A percentile compares a stretch with the other conserved stretches of the same genome.
Evolutionary conservation across 2,797 vertebrate species (phyloP).

Genomic region (Antennarius maculatus): DNA sequence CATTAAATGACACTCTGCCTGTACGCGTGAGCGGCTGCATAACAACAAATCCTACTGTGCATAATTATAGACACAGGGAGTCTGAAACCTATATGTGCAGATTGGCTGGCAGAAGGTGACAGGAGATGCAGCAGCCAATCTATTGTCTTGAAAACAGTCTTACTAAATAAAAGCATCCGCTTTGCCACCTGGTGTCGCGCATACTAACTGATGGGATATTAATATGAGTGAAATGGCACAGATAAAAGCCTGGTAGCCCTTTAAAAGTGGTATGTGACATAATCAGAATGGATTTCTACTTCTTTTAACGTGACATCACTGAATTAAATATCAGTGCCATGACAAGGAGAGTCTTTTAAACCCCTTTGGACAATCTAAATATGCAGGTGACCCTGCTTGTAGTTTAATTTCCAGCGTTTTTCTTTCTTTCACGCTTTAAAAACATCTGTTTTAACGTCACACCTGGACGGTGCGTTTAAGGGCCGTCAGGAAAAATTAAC

Average conservation of each 20-base stretch:
- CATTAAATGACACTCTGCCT: slow-evolving; percentile 58
- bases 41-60: slow-evolving; percentile 51
- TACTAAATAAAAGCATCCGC: slow-evolving; percentile 55
- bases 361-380: background rate
- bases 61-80: slow-evolving; percentile 61
- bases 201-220: slow-evolving; percentile 21
- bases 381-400: background rate
- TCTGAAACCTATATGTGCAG: slow-evolving; percentile 54
- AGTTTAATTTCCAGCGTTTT: background rate
- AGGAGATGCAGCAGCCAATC: slow-evolving; percentile 65
- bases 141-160: slow-evolving; percentile 68
- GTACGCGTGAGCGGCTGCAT: slow-evolving; percentile 42
- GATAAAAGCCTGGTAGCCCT: slow-evolving; percentile 23
- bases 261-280: slow-evolving; percentile 30
- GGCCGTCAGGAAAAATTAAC: slow-evolving; percentile 28
- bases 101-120: slow-evolving; percentile 62
- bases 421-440: background rate
- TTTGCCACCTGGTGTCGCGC: slow-evolving; percentile 65
- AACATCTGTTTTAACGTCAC: background rate
- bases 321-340: slow-evolving; percentile 4
- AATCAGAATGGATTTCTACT: slow-evolving; percentile 37
- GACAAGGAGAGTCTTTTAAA: background rate
- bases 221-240: slow-evolving; percentile 29
- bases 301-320: slow-evolving; percentile 16
- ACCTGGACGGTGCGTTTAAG: slow-evolving; percentile 8